Base-by-base conservation (phyloP, 2,797 vertebrate species). In the Sphaeramia orbicularis region DNA sequence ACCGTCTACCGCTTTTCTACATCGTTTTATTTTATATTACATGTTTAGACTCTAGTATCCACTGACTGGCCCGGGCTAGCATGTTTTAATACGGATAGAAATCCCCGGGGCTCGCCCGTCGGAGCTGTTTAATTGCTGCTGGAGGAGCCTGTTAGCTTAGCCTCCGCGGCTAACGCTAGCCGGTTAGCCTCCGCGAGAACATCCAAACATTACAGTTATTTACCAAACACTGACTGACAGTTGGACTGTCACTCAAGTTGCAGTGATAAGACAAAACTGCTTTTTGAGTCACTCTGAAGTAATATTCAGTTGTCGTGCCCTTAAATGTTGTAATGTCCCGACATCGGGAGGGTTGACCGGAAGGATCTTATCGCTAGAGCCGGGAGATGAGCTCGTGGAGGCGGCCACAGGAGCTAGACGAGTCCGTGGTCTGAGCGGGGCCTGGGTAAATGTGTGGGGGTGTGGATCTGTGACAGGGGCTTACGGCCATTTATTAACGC, bases 361-460 rank as follows among this genome's bases (percentile, higher is more conserved):
- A 24, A 14, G 0, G 6, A 7, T 76, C 47, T 13, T 16, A 58
- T 59, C 24, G 6, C 13, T n/a, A 5, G 2, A 21, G 53, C 4
- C 57, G 15, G 49, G 41, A 15, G 0, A 47, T n/a, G 4, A 1
- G 56, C 67, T 21, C 32, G 18, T 8, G 0, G 50, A 67, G 52
- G 10, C 69, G 6, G 48, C 18, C 1, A 6, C 8, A 9, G 15
- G 19, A 5, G 14, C 7, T 7, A 65, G 30, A 78, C 43, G 42
- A 87, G 67, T 3, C 65, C 75, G 67, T 14, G 65, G 87, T 21
- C 27, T 62, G 42, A 63, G 43, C 14, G 1, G 1, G 86, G 86
- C 84, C 81, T 76, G 50, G 27, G 6, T 35, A 4, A 4, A 4
- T n/a, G 4, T 1, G 8, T 0, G 10, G 0, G 24, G 7, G 44